Evolutionary conservation across 2,888 invertebrate genomes (phyloP).

Genomic region (Netelia melanura): DNA sequence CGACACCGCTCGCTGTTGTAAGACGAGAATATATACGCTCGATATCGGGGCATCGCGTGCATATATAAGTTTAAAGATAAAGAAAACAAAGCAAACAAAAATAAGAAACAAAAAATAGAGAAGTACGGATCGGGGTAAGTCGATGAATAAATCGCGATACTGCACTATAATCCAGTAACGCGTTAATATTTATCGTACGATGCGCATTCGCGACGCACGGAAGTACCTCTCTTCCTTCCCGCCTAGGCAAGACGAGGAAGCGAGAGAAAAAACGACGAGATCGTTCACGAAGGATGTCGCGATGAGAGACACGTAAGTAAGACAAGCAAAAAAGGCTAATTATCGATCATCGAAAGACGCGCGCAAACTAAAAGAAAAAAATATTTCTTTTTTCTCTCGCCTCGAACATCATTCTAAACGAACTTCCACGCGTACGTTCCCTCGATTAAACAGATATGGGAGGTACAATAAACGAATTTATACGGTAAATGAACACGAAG

Average conservation of each 20-base stretch:
- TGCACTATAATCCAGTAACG: constrained; percentile 47
- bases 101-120: background rate
- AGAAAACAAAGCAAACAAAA: background rate
- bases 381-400: constrained; percentile 19
- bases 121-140: constrained; percentile 26
- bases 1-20: constrained; percentile 60
- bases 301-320: background rate
- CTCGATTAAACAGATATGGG: constrained; percentile 39
- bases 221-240: constrained; percentile 58
- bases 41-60: constrained; percentile 40
- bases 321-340: constrained; percentile 5
- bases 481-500: constrained; percentile 32
- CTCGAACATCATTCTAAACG: constrained; percentile 62
- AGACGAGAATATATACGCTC: constrained; percentile 26
- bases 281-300: background rate
- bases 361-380: constrained; percentile 2
- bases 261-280: background rate
- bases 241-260: constrained; percentile 22
- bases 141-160: constrained; percentile 45
- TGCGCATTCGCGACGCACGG: constrained; percentile 47
- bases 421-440: constrained; percentile 53
- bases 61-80: background rate
- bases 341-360: background rate
- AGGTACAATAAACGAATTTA: constrained; percentile 68
- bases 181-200: constrained; percentile 42